A percentile compares a stretch with the other conserved stretches of the same genome.
These are phyloP conservation scores for Pygoscelis antarcticus DNA, from an alignment of 2,113 vertebrate genomes.

Conservation along the genomic window DNA sequence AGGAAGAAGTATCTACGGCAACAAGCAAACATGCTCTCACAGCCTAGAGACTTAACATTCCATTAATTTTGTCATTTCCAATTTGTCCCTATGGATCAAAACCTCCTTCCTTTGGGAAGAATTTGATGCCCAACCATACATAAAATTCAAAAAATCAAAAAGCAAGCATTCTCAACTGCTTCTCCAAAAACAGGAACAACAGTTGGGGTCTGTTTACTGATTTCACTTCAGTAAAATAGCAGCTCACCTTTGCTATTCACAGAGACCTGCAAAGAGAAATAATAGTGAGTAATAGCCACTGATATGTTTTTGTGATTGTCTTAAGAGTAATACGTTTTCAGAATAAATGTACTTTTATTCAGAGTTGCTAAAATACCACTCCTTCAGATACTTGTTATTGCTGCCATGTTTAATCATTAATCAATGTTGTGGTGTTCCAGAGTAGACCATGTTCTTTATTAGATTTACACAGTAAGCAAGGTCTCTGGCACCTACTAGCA, in stretches of 20 bases:
- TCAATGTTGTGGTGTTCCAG: background rate
- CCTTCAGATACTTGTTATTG: background rate
- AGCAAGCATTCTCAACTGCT: background rate
- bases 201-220: background rate
- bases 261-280: conserved; percentile 84
- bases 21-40: background rate
- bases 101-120: background rate
- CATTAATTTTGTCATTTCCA: background rate
- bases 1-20: background rate
- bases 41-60: background rate
- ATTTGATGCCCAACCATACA: background rate
- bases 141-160: background rate
- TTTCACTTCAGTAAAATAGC: background rate
- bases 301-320: rapidly evolving
- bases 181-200: background rate
- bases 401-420: background rate
- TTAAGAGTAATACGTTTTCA: background rate
- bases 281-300: background rate
- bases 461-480: background rate
- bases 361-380: background rate
- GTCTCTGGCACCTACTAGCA: background rate
- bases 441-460: background rate
- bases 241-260: conserved; percentile 95
- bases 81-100: background rate
- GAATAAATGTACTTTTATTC: background rate